Evolutionary conservation across 2,888 invertebrate species (phyloP).

Genomic region (Rutpela maculata): DNA sequence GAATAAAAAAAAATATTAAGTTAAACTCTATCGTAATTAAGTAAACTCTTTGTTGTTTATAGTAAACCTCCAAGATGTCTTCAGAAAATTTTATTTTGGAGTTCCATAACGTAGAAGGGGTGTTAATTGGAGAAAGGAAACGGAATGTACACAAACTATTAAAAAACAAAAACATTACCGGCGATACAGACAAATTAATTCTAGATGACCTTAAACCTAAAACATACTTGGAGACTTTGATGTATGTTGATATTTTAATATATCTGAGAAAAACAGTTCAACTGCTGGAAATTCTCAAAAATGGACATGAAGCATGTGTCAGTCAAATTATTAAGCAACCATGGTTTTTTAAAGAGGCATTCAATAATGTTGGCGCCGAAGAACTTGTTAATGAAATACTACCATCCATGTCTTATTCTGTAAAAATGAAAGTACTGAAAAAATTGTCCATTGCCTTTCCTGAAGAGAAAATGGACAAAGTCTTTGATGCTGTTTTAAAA

Average conservation of each 20-base stretch:
- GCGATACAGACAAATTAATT: slow-evolving; percentile 36
- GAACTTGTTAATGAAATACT: slow-evolving; percentile 54
- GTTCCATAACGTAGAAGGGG: slow-evolving; percentile 55
- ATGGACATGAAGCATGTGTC: slow-evolving; percentile 56
- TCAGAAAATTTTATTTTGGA: slow-evolving; percentile 39
- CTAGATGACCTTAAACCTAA: slow-evolving; percentile 53
- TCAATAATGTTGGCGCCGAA: slow-evolving; percentile 47
- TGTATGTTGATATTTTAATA: slow-evolving; percentile 59
- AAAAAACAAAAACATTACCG: slow-evolving; percentile 38
- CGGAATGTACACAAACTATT: slow-evolving; percentile 54
- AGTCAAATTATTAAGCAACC: slow-evolving; percentile 56
- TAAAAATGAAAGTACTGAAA: slow-evolving; percentile 58
- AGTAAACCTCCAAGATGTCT: not conserved
- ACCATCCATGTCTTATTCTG: slow-evolving; percentile 54
- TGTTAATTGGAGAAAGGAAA: slow-evolving; percentile 51
- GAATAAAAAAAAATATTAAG: too few relatives aligned
- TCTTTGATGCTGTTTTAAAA: slow-evolving; percentile 55
- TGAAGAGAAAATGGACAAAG: slow-evolving; percentile 52
- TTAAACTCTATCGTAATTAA: too few relatives aligned
- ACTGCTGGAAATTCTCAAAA: slow-evolving; percentile 54
- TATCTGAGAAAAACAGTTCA: slow-evolving; percentile 50
- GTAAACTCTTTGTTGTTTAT: not conserved
- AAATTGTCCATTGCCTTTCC: slow-evolving; percentile 49
- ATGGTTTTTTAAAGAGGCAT: slow-evolving; percentile 59
- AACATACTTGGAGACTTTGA: slow-evolving; percentile 57